phyloP scores from a whole-genome alignment of 2,888 invertebrate genomes.

The Polydrusus cervinus region DNA sequence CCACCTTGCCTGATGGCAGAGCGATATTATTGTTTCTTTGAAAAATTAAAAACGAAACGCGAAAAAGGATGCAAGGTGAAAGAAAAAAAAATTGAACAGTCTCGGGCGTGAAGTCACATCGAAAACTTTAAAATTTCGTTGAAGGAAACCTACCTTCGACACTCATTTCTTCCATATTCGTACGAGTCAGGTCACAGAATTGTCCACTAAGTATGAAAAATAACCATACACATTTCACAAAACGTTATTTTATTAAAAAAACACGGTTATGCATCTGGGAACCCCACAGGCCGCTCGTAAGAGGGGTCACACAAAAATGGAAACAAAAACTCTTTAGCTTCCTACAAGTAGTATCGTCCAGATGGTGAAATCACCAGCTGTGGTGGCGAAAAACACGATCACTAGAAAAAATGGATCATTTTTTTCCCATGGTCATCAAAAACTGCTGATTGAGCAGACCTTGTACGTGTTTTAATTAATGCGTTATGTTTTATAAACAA shows the following conservation, averaged over 20 bases:
- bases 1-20: conserved; percentile 36
- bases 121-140: too few relatives aligned
- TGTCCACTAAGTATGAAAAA: too few relatives aligned
- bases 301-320: neutral
- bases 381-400: conserved; percentile 7
- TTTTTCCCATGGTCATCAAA: conserved; percentile 41
- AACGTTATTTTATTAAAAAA: too few relatives aligned
- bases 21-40: conserved; percentile 45
- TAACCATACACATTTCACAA: too few relatives aligned
- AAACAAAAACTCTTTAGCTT: neutral
- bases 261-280: neutral
- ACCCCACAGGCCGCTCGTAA: neutral
- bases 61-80: neutral
- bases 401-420: conserved; percentile 37
- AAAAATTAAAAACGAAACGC: conserved; percentile 31
- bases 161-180: conserved; percentile 23
- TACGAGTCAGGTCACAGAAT: too few relatives aligned
- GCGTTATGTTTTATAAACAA: conserved; percentile 43
- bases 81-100: too few relatives aligned
- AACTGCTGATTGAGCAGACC: conserved; percentile 43
- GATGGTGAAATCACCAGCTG: conserved; percentile 13
- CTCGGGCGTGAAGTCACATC: too few relatives aligned
- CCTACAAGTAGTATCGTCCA: neutral
- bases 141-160: neutral
- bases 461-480: conserved; percentile 47